These are phyloP conservation scores for Choreutis nemorana DNA, from an alignment of 2,888 invertebrate genomes.

Conservation along the genomic window DNA sequence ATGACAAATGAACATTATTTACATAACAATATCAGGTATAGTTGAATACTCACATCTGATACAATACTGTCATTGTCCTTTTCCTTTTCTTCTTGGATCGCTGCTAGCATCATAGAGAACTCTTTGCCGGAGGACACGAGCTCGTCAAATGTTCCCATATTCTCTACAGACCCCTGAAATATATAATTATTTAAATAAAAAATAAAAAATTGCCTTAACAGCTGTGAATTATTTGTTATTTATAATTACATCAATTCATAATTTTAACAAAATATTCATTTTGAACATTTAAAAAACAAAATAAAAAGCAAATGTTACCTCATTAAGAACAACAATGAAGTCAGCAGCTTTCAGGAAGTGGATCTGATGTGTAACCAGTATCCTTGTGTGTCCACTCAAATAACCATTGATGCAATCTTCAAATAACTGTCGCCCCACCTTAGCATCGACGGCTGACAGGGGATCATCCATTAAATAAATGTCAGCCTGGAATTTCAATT, in stretches of 20 bases:
- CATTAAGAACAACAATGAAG: constrained; percentile 68
- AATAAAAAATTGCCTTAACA: no score
- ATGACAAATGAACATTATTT: no score
- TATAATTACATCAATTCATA: neutral
- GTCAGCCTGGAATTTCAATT: constrained; percentile 66
- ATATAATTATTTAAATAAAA: neutral
- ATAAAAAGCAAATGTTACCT: constrained; percentile 21
- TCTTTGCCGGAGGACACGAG: constrained; percentile 63
- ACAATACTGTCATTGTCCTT: constrained; percentile 36
- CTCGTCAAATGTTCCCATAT: constrained; percentile 68
- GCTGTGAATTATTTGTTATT: no score
- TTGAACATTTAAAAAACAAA: constrained; percentile 1
- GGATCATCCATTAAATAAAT: constrained; percentile 87
- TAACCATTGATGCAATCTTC: constrained; percentile 77
- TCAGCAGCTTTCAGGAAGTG: constrained; percentile 77
- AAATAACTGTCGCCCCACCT: constrained; percentile 80
- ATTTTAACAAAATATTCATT: neutral
- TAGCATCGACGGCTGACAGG: constrained; percentile 84
- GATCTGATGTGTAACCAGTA: constrained; percentile 88
- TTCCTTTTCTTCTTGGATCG: constrained; percentile 47
- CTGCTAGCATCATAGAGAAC: constrained; percentile 60
- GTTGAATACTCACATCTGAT: constrained; percentile 31
- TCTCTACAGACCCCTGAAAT: constrained; percentile 62
- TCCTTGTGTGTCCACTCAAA: constrained; percentile 72
- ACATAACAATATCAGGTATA: no score